Percentiles rank a stretch among this genome's conserved stretches.
Conservation (phyloP, 2,797 vertebrate genomes). For the Chelmon rostratus region DNA sequence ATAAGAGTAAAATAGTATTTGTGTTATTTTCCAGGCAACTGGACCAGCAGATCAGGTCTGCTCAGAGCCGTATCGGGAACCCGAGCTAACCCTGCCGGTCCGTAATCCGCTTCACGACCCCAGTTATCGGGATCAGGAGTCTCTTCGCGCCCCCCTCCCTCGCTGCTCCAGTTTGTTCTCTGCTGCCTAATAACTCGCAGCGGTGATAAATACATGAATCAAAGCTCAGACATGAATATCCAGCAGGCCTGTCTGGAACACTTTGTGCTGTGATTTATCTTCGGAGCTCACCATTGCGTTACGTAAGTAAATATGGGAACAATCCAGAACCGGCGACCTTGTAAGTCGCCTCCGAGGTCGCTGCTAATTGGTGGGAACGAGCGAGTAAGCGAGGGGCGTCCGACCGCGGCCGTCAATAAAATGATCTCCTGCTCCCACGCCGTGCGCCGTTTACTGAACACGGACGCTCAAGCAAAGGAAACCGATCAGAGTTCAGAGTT, state of each 20-base stretch:
- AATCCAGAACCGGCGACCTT: conserved; percentile 73
- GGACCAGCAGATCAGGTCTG: too few species aligned
- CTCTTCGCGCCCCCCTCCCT: neutral
- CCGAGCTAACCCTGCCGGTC: neutral
- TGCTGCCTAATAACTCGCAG: conserved; percentile 62
- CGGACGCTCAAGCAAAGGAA: neutral
- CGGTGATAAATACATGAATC: conserved; percentile 77
- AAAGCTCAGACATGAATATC: conserved; percentile 75
- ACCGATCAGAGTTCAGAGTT: neutral
- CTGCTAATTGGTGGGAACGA: conserved; percentile 64
- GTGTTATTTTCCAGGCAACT: too few species aligned
- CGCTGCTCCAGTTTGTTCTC: conserved; percentile 47
- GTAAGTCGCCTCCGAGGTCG: conserved; percentile 67
- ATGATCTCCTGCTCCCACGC: conserved; percentile 32
- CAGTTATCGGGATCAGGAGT: neutral
- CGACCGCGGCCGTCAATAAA: conserved; percentile 37
- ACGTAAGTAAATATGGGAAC: conserved; percentile 72
- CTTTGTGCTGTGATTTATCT: conserved; percentile 77
- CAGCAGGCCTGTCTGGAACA: conserved; percentile 77
- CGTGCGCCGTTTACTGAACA: conserved; percentile 1
- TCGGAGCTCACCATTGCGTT: conserved; percentile 74
- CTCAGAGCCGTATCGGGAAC: too few species aligned
- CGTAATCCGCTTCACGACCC: neutral
- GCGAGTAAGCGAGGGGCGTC: conserved; percentile 20
- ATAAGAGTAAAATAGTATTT: too few species aligned